phyloP scores from a whole-genome alignment of 2,888 invertebrate genomes.

The Cactoblastis cactorum region DNA sequence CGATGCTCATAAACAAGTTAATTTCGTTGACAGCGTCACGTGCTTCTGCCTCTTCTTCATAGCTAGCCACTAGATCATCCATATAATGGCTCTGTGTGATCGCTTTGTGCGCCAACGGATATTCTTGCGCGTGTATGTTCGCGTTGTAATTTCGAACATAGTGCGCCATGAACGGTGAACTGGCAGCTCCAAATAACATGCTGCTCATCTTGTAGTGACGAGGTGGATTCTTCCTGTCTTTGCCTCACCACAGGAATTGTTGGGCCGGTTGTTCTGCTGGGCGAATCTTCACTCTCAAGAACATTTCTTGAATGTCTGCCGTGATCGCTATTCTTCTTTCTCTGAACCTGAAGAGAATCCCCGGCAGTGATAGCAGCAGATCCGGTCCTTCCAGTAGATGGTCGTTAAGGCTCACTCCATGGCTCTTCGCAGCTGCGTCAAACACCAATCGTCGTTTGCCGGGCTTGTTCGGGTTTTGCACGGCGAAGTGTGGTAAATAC shows the following conservation, averaged over 20 bases:
- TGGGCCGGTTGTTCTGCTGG: background rate
- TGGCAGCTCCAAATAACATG: background rate
- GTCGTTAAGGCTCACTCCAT: background rate
- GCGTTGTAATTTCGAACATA: background rate
- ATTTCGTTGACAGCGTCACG: background rate
- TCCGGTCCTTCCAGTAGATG: too few relatives aligned
- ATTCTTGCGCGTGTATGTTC: background rate
- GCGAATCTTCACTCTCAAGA: background rate
- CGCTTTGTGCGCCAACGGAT: background rate
- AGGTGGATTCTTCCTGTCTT: background rate
- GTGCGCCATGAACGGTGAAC: background rate
- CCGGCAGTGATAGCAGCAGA: too few relatives aligned
- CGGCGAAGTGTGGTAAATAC: background rate
- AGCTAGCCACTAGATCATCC: too few relatives aligned
- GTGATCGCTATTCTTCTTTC: background rate
- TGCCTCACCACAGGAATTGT: background rate
- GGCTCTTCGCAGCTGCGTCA: background rate
- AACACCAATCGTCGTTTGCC: background rate
- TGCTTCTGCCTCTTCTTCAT: constrained; percentile 22
- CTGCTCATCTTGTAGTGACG: background rate
- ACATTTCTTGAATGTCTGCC: background rate
- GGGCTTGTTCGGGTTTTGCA: background rate
- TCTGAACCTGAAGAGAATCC: too few relatives aligned
- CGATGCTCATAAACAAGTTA: too few relatives aligned
- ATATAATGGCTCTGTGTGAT: too few relatives aligned